A percentile compares a stretch with the other conserved stretches of the same genome.
These are phyloP conservation scores for Nemotelus pantherinus DNA, from an alignment of 2,888 invertebrate species.

Conservation along the genomic window DNA sequence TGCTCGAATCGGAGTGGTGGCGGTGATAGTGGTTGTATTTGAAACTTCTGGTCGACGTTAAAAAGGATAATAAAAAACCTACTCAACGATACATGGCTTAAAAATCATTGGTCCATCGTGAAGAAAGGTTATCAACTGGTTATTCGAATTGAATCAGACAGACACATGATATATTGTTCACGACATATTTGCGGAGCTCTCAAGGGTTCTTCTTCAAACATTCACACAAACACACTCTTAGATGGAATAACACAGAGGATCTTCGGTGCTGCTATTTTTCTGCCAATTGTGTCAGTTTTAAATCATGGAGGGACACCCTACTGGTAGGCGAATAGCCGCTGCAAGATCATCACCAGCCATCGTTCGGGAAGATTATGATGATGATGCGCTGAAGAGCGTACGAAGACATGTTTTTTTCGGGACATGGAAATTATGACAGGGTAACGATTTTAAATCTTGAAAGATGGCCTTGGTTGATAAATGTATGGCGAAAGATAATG, in stretches of 20 bases:
- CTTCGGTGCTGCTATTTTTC: conserved; percentile 23
- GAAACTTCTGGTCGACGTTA: neutral
- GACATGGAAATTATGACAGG: conserved; percentile 16
- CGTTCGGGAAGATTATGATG: too few species aligned
- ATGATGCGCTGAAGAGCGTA: too few species aligned
- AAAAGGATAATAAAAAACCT: neutral
- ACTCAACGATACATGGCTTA: neutral
- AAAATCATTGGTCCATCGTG: conserved; percentile 37
- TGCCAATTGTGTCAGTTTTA: conserved; percentile 40
- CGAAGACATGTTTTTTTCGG: neutral
- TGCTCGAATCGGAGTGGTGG: neutral
- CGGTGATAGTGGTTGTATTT: neutral
- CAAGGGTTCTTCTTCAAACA: neutral
- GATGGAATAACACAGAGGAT: neutral
- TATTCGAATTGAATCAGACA: conserved; percentile 40
- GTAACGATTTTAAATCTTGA: conserved; percentile 17
- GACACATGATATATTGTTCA: conserved; percentile 41
- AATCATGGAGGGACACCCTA: conserved; percentile 41
- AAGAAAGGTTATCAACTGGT: conserved; percentile 35
- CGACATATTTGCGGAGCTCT: conserved; percentile 40
- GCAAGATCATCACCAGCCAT: too few species aligned
- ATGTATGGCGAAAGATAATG: neutral
- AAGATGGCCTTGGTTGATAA: conserved; percentile 28
- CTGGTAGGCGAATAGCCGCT: neutral
- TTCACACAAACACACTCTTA: neutral